Evolutionary conservation across 1,140 invertebrate species (phyloP).

Genomic region (Brachionus sp.): DNA sequence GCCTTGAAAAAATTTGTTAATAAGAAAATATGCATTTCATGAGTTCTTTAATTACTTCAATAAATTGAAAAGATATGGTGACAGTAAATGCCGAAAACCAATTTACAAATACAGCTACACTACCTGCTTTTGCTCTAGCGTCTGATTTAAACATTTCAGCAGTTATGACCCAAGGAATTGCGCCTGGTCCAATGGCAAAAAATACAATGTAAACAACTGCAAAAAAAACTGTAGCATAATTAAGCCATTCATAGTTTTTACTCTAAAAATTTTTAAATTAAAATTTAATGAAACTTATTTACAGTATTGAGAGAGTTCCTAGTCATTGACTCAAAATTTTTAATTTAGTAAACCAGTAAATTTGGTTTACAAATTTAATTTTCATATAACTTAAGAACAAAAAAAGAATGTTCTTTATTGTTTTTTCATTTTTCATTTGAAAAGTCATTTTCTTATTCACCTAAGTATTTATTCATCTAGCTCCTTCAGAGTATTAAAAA

Average conservation of each 20-base stretch:
- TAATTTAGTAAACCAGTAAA: no score
- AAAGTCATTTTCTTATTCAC: no score
- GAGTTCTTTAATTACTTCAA: constrained; percentile 61
- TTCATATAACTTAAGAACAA: no score
- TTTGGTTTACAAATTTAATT: no score
- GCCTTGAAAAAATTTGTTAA: constrained; percentile 63
- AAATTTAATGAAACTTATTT: no score
- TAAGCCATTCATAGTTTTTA: constrained; percentile 76
- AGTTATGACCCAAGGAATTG: constrained; percentile 90
- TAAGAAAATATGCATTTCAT: background rate
- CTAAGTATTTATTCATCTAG: no score
- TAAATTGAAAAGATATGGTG: constrained; percentile 80
- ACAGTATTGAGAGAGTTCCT: no score
- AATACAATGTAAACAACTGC: constrained; percentile 77
- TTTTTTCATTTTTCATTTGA: no score
- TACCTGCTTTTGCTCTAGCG: constrained; percentile 91
- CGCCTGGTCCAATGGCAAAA: constrained; percentile 80
- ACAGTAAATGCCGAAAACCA: constrained; percentile 97
- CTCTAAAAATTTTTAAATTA: constrained; percentile 59
- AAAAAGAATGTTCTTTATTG: no score
- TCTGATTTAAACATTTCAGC: constrained; percentile 95
- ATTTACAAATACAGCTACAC: constrained; percentile 92
- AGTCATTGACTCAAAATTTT: background rate
- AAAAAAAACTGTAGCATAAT: constrained; percentile 71
- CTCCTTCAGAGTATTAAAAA: no score